Base-by-base conservation (phyloP, 2,888 invertebrate genomes). In the Desoria tigrina region DNA sequence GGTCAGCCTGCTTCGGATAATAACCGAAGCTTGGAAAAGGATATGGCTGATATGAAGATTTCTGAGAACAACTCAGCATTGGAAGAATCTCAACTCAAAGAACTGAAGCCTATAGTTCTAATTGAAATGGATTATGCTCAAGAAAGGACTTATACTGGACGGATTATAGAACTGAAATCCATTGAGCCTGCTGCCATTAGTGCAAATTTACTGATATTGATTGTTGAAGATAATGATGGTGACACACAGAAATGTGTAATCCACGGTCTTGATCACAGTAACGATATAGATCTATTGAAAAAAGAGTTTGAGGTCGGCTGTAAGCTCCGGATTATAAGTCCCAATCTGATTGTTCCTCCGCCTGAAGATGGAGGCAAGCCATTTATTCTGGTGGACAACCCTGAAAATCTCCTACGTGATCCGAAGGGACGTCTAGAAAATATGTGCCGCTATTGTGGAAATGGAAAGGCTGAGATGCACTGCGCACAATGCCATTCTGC, bases 391-490 rank as follows among this genome's bases (percentile, higher is more conserved):
- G 32, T 32, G 4, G 11, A 4, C 4, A 14, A 45, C 42, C n/a
- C n/a, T n/a, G 39, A 18, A 2, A 39, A 53, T 23, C 27, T 42
- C 9, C 50, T 51, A 9, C 53, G 53, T 23, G 51, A 63, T 24
- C 51, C 58, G 18, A 32, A 32, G 39, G 21, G 24, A 16, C 51
- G 26, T 11, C 9, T 37, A 16, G 16, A 49, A 14, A 18, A 65
- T 28, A 57, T 61, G 61, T 61, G 65, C 32, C 6, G 65, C 18
- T 65, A 16, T 42, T 65, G 65, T 42, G 65, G 65, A n/a, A 37
- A 61, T 9, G 57, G 50, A 18, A 57, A 57, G 21, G 61, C 65
- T 23, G 14, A 11, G 6, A 27, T 28, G 21, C 50, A 21, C 1
- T 65, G 65, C 32, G 16, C 28, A 0, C 27, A 57, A 23, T 65